Conservation (phyloP, 1,140 invertebrate species). For the Papilio aristodemus region DNA sequence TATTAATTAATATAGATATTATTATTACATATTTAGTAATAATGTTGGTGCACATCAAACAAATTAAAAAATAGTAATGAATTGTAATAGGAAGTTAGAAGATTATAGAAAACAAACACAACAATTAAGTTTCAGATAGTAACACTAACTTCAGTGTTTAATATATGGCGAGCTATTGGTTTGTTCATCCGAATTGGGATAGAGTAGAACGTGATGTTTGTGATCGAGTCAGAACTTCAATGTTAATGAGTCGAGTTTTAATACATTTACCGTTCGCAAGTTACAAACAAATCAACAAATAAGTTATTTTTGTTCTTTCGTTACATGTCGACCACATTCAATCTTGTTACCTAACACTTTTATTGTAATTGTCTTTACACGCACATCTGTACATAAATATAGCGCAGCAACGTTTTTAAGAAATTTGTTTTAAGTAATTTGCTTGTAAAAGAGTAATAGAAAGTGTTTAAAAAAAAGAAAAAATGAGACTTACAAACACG, state of each 20-base stretch:
- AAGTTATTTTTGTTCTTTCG: not conserved
- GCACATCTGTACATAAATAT: not conserved
- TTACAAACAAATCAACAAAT: slow-evolving; percentile 5
- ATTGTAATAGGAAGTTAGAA: not conserved
- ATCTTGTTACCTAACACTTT: not conserved
- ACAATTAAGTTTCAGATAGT: not conserved
- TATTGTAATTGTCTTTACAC: not conserved
- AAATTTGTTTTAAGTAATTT: no score
- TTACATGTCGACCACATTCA: not conserved
- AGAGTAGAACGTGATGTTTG: slow-evolving; percentile 3
- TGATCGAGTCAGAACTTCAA: not conserved
- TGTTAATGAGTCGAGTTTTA: slow-evolving; percentile 17
- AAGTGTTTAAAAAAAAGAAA: no score
- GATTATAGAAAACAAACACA: no score
- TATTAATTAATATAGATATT: no score
- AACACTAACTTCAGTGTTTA: not conserved
- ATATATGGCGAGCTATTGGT: not conserved
- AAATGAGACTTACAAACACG: no score
- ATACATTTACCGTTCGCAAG: slow-evolving; percentile 14
- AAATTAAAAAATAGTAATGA: not conserved
- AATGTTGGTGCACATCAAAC: no score
- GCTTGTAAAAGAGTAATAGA: no score
- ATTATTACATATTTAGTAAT: no score
- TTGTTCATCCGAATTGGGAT: slow-evolving; percentile 2
- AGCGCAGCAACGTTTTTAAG: no score